These are phyloP conservation scores for Xiphophorus birchmanni DNA, from an alignment of 2,797 vertebrate species.

Conservation along the genomic window DNA sequence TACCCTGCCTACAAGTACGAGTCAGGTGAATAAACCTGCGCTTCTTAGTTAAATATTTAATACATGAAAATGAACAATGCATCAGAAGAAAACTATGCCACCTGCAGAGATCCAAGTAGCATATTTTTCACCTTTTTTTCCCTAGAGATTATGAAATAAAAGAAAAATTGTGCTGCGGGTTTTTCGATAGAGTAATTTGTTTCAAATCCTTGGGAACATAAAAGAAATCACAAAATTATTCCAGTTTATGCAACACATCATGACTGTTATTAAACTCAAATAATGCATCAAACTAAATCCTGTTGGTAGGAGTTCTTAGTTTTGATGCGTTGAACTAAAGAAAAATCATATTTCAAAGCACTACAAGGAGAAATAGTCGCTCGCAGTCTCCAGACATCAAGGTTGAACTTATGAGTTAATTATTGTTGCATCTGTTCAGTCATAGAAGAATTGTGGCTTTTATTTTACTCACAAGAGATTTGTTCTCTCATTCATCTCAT, in stretches of 20 bases:
- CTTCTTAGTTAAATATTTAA: slow-evolving; percentile 66
- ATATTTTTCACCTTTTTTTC: not conserved
- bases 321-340: not conserved
- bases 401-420: slow-evolving; percentile 14
- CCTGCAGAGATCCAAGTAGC: not conserved
- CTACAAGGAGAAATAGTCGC: not conserved
- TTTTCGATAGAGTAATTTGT: not conserved
- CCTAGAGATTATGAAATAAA: not conserved
- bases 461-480: not conserved
- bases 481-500: slow-evolving; percentile 9
- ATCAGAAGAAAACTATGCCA: not conserved
- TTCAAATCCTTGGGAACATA: not conserved
- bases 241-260: not conserved
- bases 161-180: not conserved
- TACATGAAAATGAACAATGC: slow-evolving; percentile 24
- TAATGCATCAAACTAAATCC: not conserved
- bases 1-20: slow-evolving; percentile 58
- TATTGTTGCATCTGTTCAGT: not conserved
- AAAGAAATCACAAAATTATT: not conserved
- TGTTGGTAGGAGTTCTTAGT: not conserved
- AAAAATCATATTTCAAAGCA: not conserved
- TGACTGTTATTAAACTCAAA: not conserved
- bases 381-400: not conserved
- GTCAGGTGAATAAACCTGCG: slow-evolving; percentile 70
- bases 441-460: not conserved